Conservation (phyloP, 2,797 vertebrate species). For the Botia kubotai region DNA sequence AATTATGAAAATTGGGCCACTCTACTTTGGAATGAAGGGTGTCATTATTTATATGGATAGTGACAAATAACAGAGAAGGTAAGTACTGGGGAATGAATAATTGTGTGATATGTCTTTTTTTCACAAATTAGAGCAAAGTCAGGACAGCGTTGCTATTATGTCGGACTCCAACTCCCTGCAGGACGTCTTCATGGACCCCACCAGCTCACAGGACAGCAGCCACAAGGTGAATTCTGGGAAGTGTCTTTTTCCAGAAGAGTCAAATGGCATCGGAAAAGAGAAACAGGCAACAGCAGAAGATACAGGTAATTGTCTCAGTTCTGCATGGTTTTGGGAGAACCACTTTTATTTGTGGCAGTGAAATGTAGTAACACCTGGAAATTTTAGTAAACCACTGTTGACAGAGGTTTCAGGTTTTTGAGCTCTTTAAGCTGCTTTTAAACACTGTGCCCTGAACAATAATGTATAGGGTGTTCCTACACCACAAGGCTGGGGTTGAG, state of each 20-base stretch:
- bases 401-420: no score
- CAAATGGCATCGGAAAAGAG: constrained; percentile 79
- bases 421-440: no score
- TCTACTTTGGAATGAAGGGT: constrained; percentile 19
- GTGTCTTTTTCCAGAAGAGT: constrained; percentile 76
- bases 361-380: no score
- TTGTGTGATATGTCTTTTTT: constrained; percentile 35
- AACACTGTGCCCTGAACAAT: no score
- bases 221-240: constrained; percentile 85
- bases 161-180: constrained; percentile 98
- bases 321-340: background rate
- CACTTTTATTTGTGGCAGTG: background rate
- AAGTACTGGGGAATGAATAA: constrained; percentile 56
- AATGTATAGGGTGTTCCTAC: no score
- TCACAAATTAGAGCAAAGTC: constrained; percentile 88
- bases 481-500: no score
- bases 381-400: no score
- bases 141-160: constrained; percentile 92
- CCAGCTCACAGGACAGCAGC: constrained; percentile 89
- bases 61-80: background rate
- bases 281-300: constrained; percentile 79
- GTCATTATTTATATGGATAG: background rate
- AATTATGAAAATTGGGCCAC: constrained; percentile 15
- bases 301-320: constrained; percentile 73
- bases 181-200: constrained; percentile 91